These are phyloP conservation scores for Hydropotes inermis DNA, from an alignment of 2,113 vertebrate species.

Conservation along the genomic window DNA sequence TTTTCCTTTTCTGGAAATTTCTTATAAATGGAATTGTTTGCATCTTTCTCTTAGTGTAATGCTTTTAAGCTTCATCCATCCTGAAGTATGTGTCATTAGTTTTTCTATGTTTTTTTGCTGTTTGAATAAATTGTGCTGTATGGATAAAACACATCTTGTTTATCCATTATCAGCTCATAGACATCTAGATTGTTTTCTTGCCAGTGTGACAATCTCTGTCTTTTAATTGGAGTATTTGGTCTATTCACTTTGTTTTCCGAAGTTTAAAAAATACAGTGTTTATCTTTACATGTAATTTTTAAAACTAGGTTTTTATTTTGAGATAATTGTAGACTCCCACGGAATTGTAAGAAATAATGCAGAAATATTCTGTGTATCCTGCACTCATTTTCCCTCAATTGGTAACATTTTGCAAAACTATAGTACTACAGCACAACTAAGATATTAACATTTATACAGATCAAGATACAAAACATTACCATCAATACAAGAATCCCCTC, in stretches of 20 bases:
- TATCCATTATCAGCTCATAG: background rate
- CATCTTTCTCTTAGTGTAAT: background rate
- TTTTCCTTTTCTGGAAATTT: background rate
- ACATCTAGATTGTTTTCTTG: background rate
- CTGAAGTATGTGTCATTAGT: background rate
- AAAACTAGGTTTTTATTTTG: constrained; percentile 5
- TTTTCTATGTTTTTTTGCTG: background rate
- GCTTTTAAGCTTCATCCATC: background rate
- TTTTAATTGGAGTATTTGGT: background rate
- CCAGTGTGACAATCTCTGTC: background rate
- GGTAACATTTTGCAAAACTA: background rate
- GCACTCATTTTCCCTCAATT: background rate
- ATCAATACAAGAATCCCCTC: background rate
- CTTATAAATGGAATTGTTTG: background rate
- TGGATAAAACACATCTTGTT: constrained; percentile 4
- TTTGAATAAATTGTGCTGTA: background rate
- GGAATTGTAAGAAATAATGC: background rate
- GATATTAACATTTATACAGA: background rate
- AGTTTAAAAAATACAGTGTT: background rate
- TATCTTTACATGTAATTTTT: constrained; percentile 1
- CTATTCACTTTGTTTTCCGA: background rate
- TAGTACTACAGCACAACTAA: background rate
- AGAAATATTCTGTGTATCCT: background rate
- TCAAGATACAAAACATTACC: background rate
- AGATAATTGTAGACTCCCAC: background rate